Base-by-base conservation (phyloP, 2,113 vertebrate species). In the Typhlomys cinereus region DNA sequence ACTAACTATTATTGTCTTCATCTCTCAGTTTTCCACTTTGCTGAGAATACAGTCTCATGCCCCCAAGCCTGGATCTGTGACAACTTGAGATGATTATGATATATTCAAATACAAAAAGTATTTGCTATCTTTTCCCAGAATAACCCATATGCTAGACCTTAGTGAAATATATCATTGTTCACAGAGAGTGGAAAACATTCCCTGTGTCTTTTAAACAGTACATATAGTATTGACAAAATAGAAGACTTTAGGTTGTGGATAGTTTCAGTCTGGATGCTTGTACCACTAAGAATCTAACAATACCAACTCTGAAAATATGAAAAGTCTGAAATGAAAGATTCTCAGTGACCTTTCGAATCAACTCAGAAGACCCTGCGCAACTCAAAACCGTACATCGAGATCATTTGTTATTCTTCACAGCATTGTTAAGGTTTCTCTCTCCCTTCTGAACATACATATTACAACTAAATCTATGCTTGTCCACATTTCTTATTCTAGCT, bases 331-430 rank as follows among this genome's bases (percentile, higher is more conserved):
- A 91, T 87, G 52, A 85, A 95, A 97, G 46, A 57, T 78, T 94
- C 85, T 78, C n/a, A n/a, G n/a, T n/a, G 21, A 89, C 92, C 96
- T 95, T 89, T 46, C 88, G 96, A 96, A 96, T 90, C 1, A 94
- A 61, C n/a, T 96, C 52, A 34, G 21, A 94, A 95, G 62, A 64
- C 79, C 85, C 36, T 81, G 48, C 57, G 34, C 29, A 90, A 2
- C 89, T 78, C 88, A 79, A n/a, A 17, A 83, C 11, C 92, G 84
- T 83, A 29, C 41, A 54, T 85, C 67, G 46, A 31, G 27, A 41
- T 20, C 25, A 29, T 90, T 81, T 80, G 17, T 10, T 74, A 18
- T 31, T 62, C 15, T 17, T 64, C 31, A 11, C 4, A n/a, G 36
- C 29, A 69, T 7, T 36, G 27, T 14, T 62, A 36, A 12, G 36